These are phyloP conservation scores for Thalassophryne amazonica DNA, from an alignment of 2,797 vertebrate species.

Conservation along the genomic window DNA sequence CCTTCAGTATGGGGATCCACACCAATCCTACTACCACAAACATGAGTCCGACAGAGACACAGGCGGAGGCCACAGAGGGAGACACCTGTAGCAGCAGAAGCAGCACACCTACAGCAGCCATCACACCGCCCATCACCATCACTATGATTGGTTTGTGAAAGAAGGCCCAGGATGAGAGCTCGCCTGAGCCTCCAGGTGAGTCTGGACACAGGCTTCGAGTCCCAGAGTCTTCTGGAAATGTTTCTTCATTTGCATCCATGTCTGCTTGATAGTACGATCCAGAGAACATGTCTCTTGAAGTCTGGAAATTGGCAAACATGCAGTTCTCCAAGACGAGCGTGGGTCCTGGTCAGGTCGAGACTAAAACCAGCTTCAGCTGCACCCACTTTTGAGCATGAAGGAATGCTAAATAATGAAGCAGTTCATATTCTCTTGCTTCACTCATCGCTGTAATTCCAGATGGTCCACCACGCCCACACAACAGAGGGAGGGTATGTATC, in stretches of 20 bases:
- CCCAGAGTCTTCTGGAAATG: constrained; percentile 4
- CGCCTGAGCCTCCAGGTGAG: not conserved
- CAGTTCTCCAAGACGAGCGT: no score
- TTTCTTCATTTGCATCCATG: constrained; percentile 38
- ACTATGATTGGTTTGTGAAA: constrained; percentile 70
- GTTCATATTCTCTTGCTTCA: constrained; percentile 7
- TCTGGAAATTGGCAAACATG: no score
- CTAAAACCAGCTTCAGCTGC: not conserved
- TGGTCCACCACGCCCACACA: constrained; percentile 28
- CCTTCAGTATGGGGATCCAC: constrained; percentile 68
- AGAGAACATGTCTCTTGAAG: no score
- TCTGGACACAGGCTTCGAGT: constrained; percentile 25
- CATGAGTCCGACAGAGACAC: constrained; percentile 65
- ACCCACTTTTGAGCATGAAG: not conserved
- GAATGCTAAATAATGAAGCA: constrained; percentile 3
- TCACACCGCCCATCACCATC: constrained; percentile 52
- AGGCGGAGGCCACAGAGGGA: constrained; percentile 50
- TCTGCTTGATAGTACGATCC: not conserved
- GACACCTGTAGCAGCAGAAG: constrained; percentile 51
- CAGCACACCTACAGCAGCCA: constrained; percentile 37
- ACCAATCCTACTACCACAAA: constrained; percentile 68
- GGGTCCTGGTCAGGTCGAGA: no score
- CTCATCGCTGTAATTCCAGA: constrained; percentile 51
- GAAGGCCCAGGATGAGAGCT: constrained; percentile 39
- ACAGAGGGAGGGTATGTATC: constrained; percentile 8